phyloP scores from a whole-genome alignment of 2,113 vertebrate genomes.

The Tapirus terrestris region DNA sequence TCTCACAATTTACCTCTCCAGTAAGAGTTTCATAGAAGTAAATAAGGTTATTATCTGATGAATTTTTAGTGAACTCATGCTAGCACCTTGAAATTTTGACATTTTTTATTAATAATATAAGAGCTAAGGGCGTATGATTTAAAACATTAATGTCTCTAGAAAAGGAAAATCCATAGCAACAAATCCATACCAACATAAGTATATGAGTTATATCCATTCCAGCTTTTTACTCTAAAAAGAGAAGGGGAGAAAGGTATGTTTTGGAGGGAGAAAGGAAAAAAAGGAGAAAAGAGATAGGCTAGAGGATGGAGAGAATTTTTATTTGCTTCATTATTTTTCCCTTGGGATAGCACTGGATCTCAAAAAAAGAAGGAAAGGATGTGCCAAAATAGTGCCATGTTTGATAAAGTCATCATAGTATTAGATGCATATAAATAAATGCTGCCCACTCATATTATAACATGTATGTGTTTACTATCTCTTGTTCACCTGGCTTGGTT shows the following conservation, averaged over 20 bases:
- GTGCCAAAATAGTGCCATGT: not conserved
- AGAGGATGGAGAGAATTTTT: not conserved
- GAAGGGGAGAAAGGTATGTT: not conserved
- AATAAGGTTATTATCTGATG: constrained; percentile 14
- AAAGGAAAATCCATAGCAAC: not conserved
- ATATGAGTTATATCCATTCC: not conserved
- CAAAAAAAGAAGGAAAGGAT: not conserved
- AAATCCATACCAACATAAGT: not conserved
- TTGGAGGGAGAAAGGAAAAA: not conserved
- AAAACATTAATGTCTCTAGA: not conserved
- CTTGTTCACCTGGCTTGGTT: not conserved
- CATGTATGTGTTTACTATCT: not conserved
- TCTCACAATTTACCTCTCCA: not conserved
- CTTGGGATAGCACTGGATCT: not conserved
- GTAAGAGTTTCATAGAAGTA: not conserved
- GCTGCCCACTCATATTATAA: not conserved
- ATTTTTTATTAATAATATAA: not conserved
- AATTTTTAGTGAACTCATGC: not conserved
- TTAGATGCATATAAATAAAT: not conserved
- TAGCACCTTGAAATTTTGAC: not conserved
- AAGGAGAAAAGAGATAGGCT: not conserved
- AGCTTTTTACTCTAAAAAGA: not conserved
- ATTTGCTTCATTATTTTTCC: constrained; percentile 6
- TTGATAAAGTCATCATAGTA: not conserved
- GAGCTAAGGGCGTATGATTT: not conserved